Percentiles rank a stretch among this genome's conserved stretches.
Conservation (phyloP, 1,140 invertebrate species). For the Heterodera schachtii region DNA sequence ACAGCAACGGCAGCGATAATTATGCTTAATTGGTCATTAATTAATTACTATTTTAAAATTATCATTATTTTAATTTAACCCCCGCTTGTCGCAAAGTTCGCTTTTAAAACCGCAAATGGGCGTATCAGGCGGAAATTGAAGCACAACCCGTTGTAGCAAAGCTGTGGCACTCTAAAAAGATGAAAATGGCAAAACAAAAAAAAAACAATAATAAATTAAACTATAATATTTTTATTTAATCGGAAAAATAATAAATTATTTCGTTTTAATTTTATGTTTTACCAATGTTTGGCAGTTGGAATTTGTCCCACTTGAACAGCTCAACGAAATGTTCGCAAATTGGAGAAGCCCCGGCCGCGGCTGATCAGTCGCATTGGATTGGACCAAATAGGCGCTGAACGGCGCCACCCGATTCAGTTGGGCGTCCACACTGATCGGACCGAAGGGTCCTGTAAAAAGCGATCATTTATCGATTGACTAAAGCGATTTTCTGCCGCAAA, state of each 20-base stretch:
- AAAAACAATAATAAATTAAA: not conserved
- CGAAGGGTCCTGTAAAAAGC: constrained; percentile 39
- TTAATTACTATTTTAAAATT: not conserved
- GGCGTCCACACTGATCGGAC: constrained; percentile 37
- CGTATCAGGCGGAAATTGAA: constrained; percentile 40
- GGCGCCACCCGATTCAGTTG: constrained; percentile 41
- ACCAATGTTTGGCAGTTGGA: not conserved
- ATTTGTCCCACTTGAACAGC: not conserved
- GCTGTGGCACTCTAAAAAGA: not conserved
- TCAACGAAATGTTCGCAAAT: constrained; percentile 27
- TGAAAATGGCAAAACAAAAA: not conserved
- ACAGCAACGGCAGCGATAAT: constrained; percentile 30
- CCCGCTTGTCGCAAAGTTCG: constrained; percentile 54
- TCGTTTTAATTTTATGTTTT: too few relatives aligned
- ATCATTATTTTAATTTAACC: constrained; percentile 19
- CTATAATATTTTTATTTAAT: constrained; percentile 18
- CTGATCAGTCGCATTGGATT: constrained; percentile 14
- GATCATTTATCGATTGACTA: not conserved
- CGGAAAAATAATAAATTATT: not conserved
- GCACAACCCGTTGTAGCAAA: not conserved
- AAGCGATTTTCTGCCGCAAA: too few relatives aligned
- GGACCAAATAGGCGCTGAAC: constrained; percentile 32
- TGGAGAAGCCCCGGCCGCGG: constrained; percentile 1
- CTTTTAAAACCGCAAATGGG: constrained; percentile 48
- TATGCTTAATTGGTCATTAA: constrained; percentile 4